These are phyloP conservation scores for Athene cunicularia DNA, from an alignment of 2,113 vertebrate genomes.

Conservation along the genomic window DNA sequence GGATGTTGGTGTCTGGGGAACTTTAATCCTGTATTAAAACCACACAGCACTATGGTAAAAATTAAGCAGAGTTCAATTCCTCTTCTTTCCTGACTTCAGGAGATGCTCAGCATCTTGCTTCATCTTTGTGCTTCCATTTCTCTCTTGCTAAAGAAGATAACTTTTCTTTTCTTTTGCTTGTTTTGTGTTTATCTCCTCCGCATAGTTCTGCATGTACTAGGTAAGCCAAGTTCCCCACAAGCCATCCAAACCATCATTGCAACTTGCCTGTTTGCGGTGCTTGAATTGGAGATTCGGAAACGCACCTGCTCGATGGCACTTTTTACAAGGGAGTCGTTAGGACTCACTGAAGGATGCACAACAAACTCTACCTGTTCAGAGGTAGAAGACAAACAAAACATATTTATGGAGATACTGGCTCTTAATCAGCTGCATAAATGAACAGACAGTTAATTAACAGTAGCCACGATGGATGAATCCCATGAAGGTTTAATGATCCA, in stretches of 20 bases:
- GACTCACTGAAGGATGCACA: constrained; percentile 90
- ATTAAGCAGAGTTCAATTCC: background rate
- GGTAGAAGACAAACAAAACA: background rate
- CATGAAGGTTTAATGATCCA: background rate
- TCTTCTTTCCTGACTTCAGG: background rate
- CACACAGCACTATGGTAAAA: background rate
- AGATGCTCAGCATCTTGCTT: background rate
- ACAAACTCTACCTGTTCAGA: constrained; percentile 86
- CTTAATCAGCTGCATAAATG: background rate
- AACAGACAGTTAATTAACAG: background rate
- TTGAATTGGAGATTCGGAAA: constrained; percentile 91
- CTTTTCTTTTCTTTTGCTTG: background rate
- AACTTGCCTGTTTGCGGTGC: constrained; percentile 82
- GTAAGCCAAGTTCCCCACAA: background rate
- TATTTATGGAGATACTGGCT: background rate
- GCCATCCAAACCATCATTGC: background rate
- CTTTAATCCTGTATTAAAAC: constrained; percentile 71
- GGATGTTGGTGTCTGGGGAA: constrained; percentile 56
- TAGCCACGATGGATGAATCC: background rate
- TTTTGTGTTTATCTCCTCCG: background rate
- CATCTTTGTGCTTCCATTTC: background rate
- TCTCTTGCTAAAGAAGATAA: background rate
- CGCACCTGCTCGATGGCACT: constrained; percentile 93
- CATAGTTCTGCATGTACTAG: background rate
- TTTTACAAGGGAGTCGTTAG: constrained; percentile 84